Base-by-base conservation (phyloP, 2,113 vertebrate species). In the cattle (Bos taurus) region DNA sequence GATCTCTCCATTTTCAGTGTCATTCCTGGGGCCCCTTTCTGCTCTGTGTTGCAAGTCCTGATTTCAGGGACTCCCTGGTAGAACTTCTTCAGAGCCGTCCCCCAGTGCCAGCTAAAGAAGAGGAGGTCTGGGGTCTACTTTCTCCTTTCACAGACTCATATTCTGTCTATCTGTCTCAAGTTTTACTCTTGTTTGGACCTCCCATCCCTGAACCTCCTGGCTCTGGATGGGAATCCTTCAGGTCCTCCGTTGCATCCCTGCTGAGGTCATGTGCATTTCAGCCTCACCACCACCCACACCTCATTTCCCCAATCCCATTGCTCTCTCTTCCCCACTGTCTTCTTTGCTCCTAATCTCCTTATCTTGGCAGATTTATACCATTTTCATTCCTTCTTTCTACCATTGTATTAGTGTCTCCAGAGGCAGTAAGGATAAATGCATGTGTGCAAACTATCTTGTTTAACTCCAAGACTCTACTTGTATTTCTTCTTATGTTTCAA, bases 401-500 rank as follows among this genome's bases (percentile, higher is more conserved):
- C 46, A 85, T 81, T 88, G 90, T 86, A 78, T 40, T 88, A 56
- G 5, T n/a, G 67, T 88, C 33, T 90, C 56, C 26, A 26, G 52
- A 92, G 93, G 90, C 7, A 92, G 17, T 12, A 43, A 13, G n/a
- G 33, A 81, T 92, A 95, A 82, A 71, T 85, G 36, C 54, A 54
- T 88, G 59, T 78, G 67, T 94, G 23, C 30, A 96, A 97, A 94
- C 52, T 43, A 86, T 82, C 60, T 6, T 88, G 36, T 90, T 97
- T 96, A 94, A 88, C 33, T 88, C 59, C 30, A 50, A 11, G 28
- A 40, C 16, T 94, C 82, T 97, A 82, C 46, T 93, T 95, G 86
- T 92, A 86, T 56, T 82, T 97, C 90, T 92, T 90, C 92, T 88
- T 93, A 94, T 93, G 85, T 87, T 88, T 90, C 60, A 95, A 95